phyloP scores from a whole-genome alignment of 2,113 vertebrate species.

The Speoplatyrhinus poulsoni region DNA sequence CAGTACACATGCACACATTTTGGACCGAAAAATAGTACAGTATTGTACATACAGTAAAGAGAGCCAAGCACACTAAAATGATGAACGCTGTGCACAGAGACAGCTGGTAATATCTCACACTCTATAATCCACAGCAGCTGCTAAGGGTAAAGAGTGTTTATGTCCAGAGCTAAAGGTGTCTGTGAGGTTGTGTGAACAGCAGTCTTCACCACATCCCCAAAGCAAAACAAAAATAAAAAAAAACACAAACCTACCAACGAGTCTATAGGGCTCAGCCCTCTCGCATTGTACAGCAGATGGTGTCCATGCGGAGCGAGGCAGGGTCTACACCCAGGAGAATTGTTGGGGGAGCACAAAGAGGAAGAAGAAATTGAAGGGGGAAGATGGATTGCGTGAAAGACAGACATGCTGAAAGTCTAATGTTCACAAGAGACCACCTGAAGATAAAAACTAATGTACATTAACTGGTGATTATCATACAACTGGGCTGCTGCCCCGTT shows the following conservation, averaged over 20 bases:
- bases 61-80: background rate
- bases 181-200: too few relatives aligned
- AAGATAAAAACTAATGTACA: background rate
- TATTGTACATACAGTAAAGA: background rate
- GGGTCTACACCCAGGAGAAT: constrained; percentile 46
- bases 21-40: too few relatives aligned
- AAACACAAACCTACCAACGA: constrained; percentile 12
- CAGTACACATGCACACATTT: background rate
- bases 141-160: too few relatives aligned
- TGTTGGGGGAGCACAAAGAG: constrained; percentile 18
- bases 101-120: too few relatives aligned
- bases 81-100: too few relatives aligned
- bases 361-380: constrained; percentile 9
- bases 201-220: background rate
- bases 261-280: constrained; percentile 52
- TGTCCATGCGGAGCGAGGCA: constrained; percentile 54
- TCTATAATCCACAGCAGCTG: too few relatives aligned
- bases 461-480: background rate
- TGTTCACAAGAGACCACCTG: background rate
- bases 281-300: constrained; percentile 63
- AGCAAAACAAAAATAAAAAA: background rate
- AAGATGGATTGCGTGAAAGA: constrained; percentile 1
- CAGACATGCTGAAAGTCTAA: background rate
- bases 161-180: too few relatives aligned
- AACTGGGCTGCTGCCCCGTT: background rate